Base-by-base conservation (phyloP, 2,113 vertebrate genomes). In the Cathartes aura region DNA sequence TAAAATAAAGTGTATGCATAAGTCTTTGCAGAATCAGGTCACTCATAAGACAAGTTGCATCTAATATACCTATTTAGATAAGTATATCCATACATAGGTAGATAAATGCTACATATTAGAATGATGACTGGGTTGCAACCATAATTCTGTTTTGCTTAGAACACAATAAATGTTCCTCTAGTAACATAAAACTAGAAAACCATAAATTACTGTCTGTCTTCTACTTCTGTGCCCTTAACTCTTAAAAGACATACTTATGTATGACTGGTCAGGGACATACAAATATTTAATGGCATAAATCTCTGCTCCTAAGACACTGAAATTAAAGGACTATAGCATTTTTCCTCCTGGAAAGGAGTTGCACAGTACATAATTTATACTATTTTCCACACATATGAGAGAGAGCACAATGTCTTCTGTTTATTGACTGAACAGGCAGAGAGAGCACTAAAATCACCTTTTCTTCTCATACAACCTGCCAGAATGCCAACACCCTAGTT, bases 261-360 rank as follows among this genome's bases (percentile, higher is more conserved):
- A 89, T 81, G 90, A 83, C 55, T 86, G 76, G 88, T 88, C 40
- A 91, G 84, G 72, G 62, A 5, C 48, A 82, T 88, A 92, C 50
- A 78, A 93, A 96, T 84, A 93, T 89, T 73, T 71, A 95, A 82
- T 86, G 11, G 62, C 24, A 67, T 29, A 91, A 90, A 92, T 59
- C 1, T n/a, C 67, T 53, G 59, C 21, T 60, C 67, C 55, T 56
- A 83, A 90, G 88, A 81, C 56, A 87, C 42, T 14, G 23, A 91
- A 92, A 95, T 95, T 67, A 89, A 95, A 95, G 62, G 67, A 59
- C 36, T 63, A 55, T 21, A 93, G 36, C 8, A 24, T 64, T 93
- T 87, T 82, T 53, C 4, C 48, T 47, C 63, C 47, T 79, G 52
- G 47, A 91, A 95, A 53, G 58, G 10, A 67, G 55, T n/a, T 53